Percentiles rank a stretch among this genome's conserved stretches.
Conservation (phyloP, 2,888 invertebrate genomes). For the Cinara cedri region DNA sequence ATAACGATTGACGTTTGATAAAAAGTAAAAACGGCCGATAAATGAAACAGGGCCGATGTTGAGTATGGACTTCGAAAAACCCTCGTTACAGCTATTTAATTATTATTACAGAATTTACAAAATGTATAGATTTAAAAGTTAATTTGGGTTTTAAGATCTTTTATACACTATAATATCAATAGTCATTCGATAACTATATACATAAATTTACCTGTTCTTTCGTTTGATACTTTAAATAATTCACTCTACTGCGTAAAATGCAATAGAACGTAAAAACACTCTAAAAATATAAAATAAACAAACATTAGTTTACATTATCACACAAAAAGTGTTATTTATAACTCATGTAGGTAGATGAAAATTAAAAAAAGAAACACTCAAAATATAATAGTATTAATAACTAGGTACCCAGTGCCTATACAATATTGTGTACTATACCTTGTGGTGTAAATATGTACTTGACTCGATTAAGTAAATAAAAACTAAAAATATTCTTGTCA, state of each 20-base stretch:
- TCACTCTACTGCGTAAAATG: conserved; percentile 36
- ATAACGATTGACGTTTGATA: too few species aligned
- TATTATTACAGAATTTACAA: too few species aligned
- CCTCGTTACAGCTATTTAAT: too few species aligned
- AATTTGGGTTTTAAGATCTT: too few species aligned
- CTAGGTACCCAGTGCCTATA: too few species aligned
- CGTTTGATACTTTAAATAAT: conserved; percentile 25
- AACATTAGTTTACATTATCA: background rate
- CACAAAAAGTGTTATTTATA: background rate
- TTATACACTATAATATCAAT: too few species aligned
- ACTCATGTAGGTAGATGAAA: background rate
- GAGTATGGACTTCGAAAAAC: too few species aligned
- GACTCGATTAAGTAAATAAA: conserved; percentile 30
- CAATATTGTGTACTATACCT: conserved; percentile 6
- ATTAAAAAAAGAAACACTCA: background rate
- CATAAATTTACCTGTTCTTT: conserved; percentile 47
- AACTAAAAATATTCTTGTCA: conserved; percentile 17
- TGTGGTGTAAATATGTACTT: conserved; percentile 33
- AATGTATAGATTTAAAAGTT: too few species aligned
- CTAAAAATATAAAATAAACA: conserved; percentile 32
- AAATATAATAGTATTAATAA: too few species aligned
- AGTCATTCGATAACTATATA: background rate
- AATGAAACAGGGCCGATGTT: too few species aligned
- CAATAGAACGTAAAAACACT: conserved; percentile 37
- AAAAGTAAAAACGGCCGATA: too few species aligned